These are phyloP conservation scores for Dasyurus viverrinus DNA, from an alignment of 2,113 vertebrate species.

Conservation along the genomic window DNA sequence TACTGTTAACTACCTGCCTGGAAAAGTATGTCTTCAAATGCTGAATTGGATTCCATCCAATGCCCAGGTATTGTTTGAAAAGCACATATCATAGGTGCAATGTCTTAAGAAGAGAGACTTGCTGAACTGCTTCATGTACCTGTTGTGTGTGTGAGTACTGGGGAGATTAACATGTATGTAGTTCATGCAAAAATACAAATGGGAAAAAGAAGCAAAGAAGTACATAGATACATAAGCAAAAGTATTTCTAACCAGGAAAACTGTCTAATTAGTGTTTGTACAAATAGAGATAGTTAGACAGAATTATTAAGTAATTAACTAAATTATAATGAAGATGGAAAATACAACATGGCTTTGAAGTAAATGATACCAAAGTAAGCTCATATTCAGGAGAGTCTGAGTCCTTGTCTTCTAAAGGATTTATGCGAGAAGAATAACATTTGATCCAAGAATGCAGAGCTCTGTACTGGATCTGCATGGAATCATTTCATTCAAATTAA, in stretches of 20 bases:
- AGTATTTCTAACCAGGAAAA: conserved; percentile 50
- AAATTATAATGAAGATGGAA: conserved; percentile 50
- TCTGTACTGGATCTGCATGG: neutral
- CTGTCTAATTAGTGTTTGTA: conserved; percentile 55
- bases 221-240: conserved; percentile 23
- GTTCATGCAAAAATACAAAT: conserved; percentile 13
- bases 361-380: conserved; percentile 52
- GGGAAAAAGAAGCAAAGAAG: conserved; percentile 25
- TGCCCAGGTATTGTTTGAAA: conserved; percentile 41
- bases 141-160: conserved; percentile 48
- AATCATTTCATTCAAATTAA: neutral
- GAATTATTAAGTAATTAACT: conserved; percentile 62
- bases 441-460: conserved; percentile 31
- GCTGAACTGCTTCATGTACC: conserved; percentile 1
- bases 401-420: neutral
- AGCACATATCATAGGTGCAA: neutral
- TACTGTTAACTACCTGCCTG: neutral
- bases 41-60: conserved; percentile 22
- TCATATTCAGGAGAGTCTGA: conserved; percentile 43
- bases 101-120: conserved; percentile 28
- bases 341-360: conserved; percentile 53
- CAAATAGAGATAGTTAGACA: conserved; percentile 63
- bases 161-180: conserved; percentile 17
- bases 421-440: conserved; percentile 13
- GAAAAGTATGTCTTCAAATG: conserved; percentile 42